Base-by-base conservation (phyloP, 2,888 invertebrate species). In the Acleris cristana region DNA sequence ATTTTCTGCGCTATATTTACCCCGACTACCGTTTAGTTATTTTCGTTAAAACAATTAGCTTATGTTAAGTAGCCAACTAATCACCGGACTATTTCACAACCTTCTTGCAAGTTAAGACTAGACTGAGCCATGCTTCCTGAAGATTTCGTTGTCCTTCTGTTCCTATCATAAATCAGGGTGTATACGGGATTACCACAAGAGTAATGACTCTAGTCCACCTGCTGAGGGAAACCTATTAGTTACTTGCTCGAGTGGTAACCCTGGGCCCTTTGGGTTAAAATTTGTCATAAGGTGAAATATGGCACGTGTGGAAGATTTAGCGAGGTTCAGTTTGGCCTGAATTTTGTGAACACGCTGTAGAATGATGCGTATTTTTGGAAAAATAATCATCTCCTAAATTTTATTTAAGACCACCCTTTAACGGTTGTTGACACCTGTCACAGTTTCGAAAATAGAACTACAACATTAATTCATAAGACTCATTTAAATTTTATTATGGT, bases 121-220 rank as follows among this genome's bases (percentile, higher is more conserved):
- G 48, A 58, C 18, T 48, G 23, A 26, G 48, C 44, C 8, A 16
- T 56, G 19, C 57, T 62, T 51, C 56, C 56, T 57, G 21, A 56
- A 52, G 26, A 62, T 65, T 48, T 40, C 34, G 30, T 51, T 48
- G 89, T 89, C 88, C 86, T 88, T 88, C 87, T 89, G 82, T 76
- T 80, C 86, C 85, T 81, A 79, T 79, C 74, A 88, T 92, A 92
- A 92, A 92, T 92, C 90, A 86, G 83, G 82, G 85, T 88, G 90
- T 90, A 91, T 90, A 90, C 88, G 81, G 92, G 92, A 92, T 92
- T 92, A 92, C 92, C 81, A 79, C 82, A 87, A 90, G 92, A 92
- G 88, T 92, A 90, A 92, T 91, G 92, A 88, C 89, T 87, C 75
- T 76, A 86, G 90, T 92, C 90, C 91, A 92, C 92, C 92, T 92